Conservation (phyloP, 2,113 vertebrate genomes). For the Paramormyrops kingsleyae region DNA sequence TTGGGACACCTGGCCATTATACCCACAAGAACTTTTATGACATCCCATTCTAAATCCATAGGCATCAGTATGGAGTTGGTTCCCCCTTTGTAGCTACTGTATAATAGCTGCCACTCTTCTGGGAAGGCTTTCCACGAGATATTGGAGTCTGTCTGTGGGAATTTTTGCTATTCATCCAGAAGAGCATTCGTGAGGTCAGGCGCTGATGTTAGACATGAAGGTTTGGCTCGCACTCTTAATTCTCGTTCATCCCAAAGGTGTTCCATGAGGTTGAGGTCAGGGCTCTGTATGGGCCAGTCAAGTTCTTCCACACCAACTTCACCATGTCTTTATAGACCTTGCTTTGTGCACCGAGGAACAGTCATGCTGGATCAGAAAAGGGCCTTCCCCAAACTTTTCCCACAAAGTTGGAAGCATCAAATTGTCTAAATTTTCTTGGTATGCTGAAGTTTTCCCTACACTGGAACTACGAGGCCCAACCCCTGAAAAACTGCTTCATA, state of each 20-base stretch:
- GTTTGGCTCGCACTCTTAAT: background rate
- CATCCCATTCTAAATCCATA: background rate
- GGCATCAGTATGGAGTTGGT: background rate
- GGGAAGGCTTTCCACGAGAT: background rate
- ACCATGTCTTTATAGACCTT: background rate
- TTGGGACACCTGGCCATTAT: background rate
- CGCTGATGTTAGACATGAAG: background rate
- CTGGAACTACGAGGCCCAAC: background rate
- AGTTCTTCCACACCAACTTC: background rate
- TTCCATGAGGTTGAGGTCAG: background rate
- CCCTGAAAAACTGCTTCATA: background rate
- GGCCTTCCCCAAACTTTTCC: background rate
- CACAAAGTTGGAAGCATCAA: background rate
- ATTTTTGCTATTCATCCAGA: background rate
- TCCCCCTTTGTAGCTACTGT: background rate
- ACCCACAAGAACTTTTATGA: background rate
- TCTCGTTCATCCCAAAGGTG: background rate
- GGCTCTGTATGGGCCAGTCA: background rate
- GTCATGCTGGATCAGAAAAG: background rate
- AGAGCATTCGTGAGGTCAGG: background rate
- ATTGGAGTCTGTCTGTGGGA: background rate
- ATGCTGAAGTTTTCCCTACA: background rate
- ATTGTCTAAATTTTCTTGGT: background rate
- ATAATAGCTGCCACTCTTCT: background rate
- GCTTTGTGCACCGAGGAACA: background rate